These are phyloP conservation scores for Drosophila borealis DNA, from an alignment of 2,888 invertebrate species.

Conservation along the genomic window DNA sequence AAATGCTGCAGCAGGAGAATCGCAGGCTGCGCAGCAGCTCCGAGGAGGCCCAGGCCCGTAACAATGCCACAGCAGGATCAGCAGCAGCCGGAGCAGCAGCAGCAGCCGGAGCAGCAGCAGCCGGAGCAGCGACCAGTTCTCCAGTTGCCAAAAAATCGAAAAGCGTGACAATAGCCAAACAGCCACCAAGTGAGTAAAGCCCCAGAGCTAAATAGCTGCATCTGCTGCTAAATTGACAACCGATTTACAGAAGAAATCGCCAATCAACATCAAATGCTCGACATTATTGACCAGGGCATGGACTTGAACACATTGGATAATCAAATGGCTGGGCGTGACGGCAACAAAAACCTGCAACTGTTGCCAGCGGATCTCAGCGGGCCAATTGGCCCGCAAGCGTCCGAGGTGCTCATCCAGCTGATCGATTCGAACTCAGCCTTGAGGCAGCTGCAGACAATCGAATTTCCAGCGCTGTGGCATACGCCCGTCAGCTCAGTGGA, in stretches of 20 bases:
- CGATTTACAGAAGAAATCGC: constrained; percentile 2
- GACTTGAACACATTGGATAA: not conserved
- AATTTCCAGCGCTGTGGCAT: constrained; percentile 7
- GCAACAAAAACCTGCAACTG: not conserved
- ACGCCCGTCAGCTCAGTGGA: constrained; percentile 7
- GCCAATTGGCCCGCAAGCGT: not conserved
- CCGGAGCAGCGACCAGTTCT: not conserved
- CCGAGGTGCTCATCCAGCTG: constrained; percentile 2
- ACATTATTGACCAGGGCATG: not conserved
- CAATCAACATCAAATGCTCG: not conserved
- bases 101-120: not conserved
- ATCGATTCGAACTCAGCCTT: not conserved
- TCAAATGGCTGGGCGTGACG: not conserved
- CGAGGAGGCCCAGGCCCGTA: not conserved
- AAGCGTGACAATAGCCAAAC: not conserved
- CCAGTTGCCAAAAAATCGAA: not conserved
- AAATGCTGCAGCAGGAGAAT: constrained; percentile 35
- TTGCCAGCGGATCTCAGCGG: not conserved
- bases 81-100: not conserved
- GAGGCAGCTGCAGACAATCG: constrained; percentile 1
- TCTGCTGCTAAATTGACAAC: not conserved
- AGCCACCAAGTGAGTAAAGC: constrained; percentile 2
- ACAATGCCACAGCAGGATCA: not conserved
- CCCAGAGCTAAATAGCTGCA: not conserved
- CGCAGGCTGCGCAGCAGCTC: constrained; percentile 12